Evolutionary conservation across 1,140 invertebrate species (phyloP).

Genomic region (Asobara japonica): DNA sequence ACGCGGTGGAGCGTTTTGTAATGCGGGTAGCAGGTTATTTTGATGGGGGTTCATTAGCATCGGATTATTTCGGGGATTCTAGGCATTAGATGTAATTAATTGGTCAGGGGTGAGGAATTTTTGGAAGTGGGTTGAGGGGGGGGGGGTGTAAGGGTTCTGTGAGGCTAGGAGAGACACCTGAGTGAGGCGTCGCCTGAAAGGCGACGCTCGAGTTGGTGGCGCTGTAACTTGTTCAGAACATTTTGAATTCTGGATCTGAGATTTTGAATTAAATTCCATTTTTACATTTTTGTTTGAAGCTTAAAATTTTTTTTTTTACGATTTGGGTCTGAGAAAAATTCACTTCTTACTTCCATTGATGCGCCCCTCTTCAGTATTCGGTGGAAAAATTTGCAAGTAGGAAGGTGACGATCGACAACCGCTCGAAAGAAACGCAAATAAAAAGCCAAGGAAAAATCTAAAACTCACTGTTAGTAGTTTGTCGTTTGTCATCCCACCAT

Average conservation of each 20-base stretch:
- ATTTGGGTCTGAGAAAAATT: no score
- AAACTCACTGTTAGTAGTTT: constrained; percentile 20
- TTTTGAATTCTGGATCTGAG: no score
- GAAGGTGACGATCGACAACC: background rate
- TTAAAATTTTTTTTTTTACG: no score
- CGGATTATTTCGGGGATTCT: background rate
- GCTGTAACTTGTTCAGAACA: no score
- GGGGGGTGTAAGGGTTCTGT: no score
- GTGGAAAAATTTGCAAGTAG: background rate
- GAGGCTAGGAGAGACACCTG: no score
- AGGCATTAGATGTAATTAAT: background rate
- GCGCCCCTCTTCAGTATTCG: background rate
- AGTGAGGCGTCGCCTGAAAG: no score
- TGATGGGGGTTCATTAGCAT: background rate
- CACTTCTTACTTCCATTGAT: background rate
- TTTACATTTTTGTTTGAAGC: no score
- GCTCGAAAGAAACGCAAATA: background rate
- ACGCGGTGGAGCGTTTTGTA: background rate
- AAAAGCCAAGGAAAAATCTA: background rate
- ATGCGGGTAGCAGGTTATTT: background rate
- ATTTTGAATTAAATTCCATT: no score
- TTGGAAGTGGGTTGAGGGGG: no score
- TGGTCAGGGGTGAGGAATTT: background rate
- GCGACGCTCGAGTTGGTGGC: no score
- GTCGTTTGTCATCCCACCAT: constrained; percentile 25